These are phyloP conservation scores for Tolmerus cingulatus DNA, from an alignment of 2,888 invertebrate genomes.

Conservation along the genomic window DNA sequence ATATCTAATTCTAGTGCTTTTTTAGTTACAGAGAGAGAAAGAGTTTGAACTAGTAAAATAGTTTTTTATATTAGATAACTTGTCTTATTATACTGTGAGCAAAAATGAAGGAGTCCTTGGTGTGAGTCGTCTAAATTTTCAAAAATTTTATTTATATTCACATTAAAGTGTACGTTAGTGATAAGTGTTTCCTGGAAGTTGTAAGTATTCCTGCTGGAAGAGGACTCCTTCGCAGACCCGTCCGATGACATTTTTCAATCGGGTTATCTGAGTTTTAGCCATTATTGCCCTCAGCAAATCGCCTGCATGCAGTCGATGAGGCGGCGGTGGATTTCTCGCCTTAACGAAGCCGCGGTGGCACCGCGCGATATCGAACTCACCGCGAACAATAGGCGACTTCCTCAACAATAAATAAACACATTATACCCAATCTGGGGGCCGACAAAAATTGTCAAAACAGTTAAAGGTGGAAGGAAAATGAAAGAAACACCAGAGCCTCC, in stretches of 20 bases:
- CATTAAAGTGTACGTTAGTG: too few relatives aligned
- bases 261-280: background rate
- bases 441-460: constrained; percentile 51
- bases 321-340: background rate
- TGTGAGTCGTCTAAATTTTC: too few relatives aligned
- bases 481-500: constrained; percentile 46
- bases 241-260: background rate
- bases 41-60: too few relatives aligned
- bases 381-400: constrained; percentile 51
- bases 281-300: background rate
- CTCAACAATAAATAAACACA: constrained; percentile 52
- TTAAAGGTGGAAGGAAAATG: constrained; percentile 46
- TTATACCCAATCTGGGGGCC: constrained; percentile 51
- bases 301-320: background rate
- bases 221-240: background rate
- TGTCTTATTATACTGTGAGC: too few relatives aligned
- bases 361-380: background rate
- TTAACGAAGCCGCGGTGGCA: background rate
- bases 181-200: background rate
- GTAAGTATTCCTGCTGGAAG: background rate
- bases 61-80: too few relatives aligned
- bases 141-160: too few relatives aligned
- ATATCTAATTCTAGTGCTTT: too few relatives aligned
- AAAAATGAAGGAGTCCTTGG: too few relatives aligned
- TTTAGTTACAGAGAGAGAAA: too few relatives aligned